Evolutionary conservation across 1,140 invertebrate genomes (phyloP).

Genomic region (Pectinophora gossypiella): DNA sequence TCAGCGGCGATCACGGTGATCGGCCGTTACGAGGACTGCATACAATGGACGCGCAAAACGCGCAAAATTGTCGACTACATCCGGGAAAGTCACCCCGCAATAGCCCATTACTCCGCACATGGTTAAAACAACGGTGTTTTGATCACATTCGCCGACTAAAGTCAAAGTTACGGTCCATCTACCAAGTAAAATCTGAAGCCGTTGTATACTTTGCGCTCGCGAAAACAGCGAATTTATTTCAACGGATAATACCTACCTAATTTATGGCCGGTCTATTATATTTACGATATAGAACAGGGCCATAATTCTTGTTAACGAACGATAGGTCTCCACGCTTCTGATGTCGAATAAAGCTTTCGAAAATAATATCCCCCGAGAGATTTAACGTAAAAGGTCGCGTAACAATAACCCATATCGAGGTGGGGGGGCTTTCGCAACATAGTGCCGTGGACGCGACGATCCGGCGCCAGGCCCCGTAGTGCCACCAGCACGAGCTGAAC

Average conservation of each 20-base stretch:
- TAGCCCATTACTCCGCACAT: constrained; percentile 14
- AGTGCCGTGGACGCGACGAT: constrained; percentile 27
- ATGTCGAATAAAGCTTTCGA: constrained; percentile 17
- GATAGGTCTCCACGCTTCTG: constrained; percentile 20
- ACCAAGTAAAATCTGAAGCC: no score
- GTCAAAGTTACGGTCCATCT: no score
- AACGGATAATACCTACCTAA: not conserved
- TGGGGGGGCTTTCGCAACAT: constrained; percentile 41
- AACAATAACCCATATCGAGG: constrained; percentile 46
- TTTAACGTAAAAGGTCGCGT: constrained; percentile 42
- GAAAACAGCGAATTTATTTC: not conserved
- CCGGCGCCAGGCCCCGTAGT: constrained; percentile 26
- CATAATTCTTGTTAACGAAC: constrained; percentile 27
- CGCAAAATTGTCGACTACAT: constrained; percentile 33
- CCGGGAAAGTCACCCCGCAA: constrained; percentile 49
- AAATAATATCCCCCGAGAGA: constrained; percentile 32
- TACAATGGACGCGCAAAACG: constrained; percentile 36
- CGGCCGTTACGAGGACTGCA: constrained; percentile 33
- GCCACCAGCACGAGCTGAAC: constrained; percentile 6
- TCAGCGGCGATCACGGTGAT: constrained; percentile 36
- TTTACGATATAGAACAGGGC: constrained; percentile 5
- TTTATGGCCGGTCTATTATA: not conserved
- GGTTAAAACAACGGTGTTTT: not conserved
- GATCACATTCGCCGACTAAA: no score
- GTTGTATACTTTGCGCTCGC: no score